Evolutionary conservation across 1,140 invertebrate species (phyloP), one percentile per base, ranked within the genome.

Genomic region (Drosophila ohnishii): DNA sequence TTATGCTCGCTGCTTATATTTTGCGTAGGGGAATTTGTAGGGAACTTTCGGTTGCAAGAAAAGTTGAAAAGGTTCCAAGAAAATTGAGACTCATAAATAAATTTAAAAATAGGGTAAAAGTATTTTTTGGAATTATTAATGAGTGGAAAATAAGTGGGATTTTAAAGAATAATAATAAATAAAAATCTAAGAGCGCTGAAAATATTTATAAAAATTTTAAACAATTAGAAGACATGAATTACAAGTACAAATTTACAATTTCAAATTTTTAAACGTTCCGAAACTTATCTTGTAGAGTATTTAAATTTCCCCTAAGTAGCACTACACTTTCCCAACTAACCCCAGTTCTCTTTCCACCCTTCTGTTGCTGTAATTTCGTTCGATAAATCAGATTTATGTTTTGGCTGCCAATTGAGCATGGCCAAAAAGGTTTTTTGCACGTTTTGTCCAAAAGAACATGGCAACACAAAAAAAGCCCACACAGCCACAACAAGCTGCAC

Each of bases 381-480:
- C 61, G 59, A 86, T 87, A 86, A 86, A 79, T 87, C 71, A 82
- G 50, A 85, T 65, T 75, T 81, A 53, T 58, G 59, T 70, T 62
- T 47, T 40, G 22, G 6, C 45, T 34, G 37, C 25, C 47, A 28
- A 59, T 58, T 61, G 61, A 45, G 57, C 47, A 50, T 45, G 51
- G 32, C 50, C 30, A 53, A 69, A 69, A 22, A 13, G 10, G 48
- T 22, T 61, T 42, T 67, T 75, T 30, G 51, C 50, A 56, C 32
- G 35, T 74, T 56, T 65, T n/a, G 34, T 14, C 19, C 22, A 40
- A 50, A 19, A 37, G 67, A 83, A 63, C 35, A 62, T 44, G 44
- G 42, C 39, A 62, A 66, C 35, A 39, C 19, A 19, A 19, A 25
- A 70, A 65, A 55, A 25, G 14, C 13, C 25, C 9, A 22, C 8